Conservation (phyloP, 2,113 vertebrate genomes). For the Crypturellus undulatus region DNA sequence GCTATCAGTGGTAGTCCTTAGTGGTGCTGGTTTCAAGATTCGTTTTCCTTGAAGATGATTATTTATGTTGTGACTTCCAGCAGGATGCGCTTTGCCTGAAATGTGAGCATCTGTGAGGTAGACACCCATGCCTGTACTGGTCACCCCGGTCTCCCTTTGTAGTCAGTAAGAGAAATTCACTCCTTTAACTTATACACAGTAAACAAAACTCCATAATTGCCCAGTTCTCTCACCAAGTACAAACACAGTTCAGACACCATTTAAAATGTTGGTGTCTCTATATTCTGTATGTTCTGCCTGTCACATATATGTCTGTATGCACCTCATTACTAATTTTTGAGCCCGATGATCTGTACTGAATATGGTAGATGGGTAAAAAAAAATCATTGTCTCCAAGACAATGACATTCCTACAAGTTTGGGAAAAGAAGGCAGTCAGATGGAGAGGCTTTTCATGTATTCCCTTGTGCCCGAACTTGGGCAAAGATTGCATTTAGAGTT, state of each 20-base stretch:
- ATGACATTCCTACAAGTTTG: neutral
- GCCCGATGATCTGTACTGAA: neutral
- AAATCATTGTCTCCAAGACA: neutral
- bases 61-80: neutral
- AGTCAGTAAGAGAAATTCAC: neutral
- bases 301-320: fast-evolving
- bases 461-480: neutral
- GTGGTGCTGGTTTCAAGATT: neutral
- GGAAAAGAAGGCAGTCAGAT: neutral
- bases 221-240: neutral
- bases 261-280: neutral
- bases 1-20: neutral
- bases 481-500: neutral
- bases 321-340: neutral
- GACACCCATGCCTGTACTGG: fast-evolving
- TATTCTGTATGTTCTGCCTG: neutral
- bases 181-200: neutral
- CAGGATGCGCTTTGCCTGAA: neutral
- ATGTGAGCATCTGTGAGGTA: neutral
- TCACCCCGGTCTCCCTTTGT: neutral
- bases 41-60: neutral
- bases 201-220: neutral
- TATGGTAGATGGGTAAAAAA: neutral
- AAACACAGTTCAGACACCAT: neutral
- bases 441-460: fast-evolving